Base-by-base conservation (phyloP, 2,888 invertebrate species). In the Microplitis manilae region DNA sequence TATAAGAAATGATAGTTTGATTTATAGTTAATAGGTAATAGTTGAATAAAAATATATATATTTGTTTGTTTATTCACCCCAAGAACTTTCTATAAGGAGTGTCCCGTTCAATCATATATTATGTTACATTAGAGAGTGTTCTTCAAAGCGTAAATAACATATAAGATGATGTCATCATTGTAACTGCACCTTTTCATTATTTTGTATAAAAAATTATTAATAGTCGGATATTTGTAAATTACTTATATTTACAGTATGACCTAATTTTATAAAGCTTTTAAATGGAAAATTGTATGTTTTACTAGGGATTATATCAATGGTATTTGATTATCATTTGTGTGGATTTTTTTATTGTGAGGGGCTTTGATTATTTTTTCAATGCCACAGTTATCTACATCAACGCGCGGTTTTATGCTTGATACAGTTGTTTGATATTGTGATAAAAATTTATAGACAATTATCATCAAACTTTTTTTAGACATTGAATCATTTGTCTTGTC, bases 121-220 rank as follows among this genome's bases (percentile, higher is more conserved):
- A 50, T 13, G 13, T 50, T 50, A 50, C 50, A 50, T 50, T 50
- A 50, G 50, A 50, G 68, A 64, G 75, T 78, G 71, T 75, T 79
- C 82, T 82, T 80, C 77, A 78, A 83, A 81, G 84, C 85, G 84
- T 85, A 84, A 87, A 86, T 86, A 83, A 84, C 77, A 81, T 81
- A 80, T 87, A 87, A 87, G 81, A 80, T 87, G 87, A 87, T 85
- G 85, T 87, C 87, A 87, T 87, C 87, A 87, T 85, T 70, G 72
- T 80, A 83, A 81, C 85, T 85, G 83, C 85, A 86, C 83, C 85
- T 86, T 85, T 80, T 81, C 82, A 77, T 79, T 79, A 76, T 80
- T 84, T 50, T 13, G 50, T 13, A 13, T 13, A 50, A 50, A 50
- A 50, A 50, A 50, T 50, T 50, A 50, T 50, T 50, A 50, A 50